Percentiles rank a stretch among this genome's conserved stretches.
Evolutionary conservation across 2,888 invertebrate species (phyloP).

Genomic region (Pherbina coryleti): DNA sequence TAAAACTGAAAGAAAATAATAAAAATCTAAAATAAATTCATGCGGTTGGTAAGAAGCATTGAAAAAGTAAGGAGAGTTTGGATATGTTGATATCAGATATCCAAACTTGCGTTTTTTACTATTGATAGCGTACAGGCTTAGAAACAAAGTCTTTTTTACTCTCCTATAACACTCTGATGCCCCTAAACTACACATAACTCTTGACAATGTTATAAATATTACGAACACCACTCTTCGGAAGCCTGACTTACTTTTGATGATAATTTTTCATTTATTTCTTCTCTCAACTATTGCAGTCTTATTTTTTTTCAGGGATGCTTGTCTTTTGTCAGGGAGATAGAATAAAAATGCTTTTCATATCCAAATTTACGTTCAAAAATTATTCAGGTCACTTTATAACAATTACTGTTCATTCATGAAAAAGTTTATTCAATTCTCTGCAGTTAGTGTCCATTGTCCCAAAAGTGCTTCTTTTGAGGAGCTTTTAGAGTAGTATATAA

Average conservation of each 20-base stretch:
- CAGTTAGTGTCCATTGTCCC: slow-evolving; percentile 9
- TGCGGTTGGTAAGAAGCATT: too few relatives aligned
- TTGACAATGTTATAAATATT: background rate
- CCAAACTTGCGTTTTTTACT: too few relatives aligned
- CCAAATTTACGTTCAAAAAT: slow-evolving; percentile 45
- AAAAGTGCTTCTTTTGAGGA: background rate
- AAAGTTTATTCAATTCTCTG: slow-evolving; percentile 42
- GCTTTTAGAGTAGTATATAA: background rate
- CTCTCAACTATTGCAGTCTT: background rate
- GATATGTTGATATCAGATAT: too few relatives aligned
- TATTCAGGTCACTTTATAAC: slow-evolving; percentile 52
- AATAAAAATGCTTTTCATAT: slow-evolving; percentile 48
- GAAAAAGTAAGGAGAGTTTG: background rate
- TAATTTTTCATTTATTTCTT: background rate
- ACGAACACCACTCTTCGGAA: background rate
- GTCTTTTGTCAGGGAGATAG: background rate
- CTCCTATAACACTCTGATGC: too few relatives aligned
- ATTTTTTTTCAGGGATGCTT: background rate
- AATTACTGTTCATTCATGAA: slow-evolving; percentile 48
- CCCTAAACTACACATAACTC: too few relatives aligned
- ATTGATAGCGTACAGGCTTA: too few relatives aligned
- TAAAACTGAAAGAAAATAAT: background rate
- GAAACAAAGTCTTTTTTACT: too few relatives aligned
- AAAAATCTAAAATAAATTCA: background rate
- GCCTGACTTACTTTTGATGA: background rate